These are phyloP conservation scores for Holacanthus passer DNA, from an alignment of 2,113 vertebrate genomes.

Conservation along the genomic window DNA sequence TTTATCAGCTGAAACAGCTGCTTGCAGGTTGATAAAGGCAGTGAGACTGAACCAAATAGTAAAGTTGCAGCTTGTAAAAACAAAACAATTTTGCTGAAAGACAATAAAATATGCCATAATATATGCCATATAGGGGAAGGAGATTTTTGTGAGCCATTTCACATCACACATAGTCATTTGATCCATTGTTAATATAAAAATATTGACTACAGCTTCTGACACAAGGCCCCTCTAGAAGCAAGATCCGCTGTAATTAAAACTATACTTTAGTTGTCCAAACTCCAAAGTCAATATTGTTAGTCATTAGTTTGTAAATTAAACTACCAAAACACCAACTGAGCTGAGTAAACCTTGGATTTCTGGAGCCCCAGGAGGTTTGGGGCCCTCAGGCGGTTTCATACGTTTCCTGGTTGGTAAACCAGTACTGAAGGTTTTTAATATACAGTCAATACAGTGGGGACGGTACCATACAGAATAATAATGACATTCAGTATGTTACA, in stretches of 20 bases:
- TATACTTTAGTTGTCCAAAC: background rate
- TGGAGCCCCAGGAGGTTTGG: background rate
- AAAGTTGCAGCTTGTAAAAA: background rate
- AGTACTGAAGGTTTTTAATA: background rate
- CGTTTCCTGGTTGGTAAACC: background rate
- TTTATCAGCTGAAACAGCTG: background rate
- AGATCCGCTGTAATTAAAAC: background rate
- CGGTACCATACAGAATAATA: background rate
- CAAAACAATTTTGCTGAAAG: background rate
- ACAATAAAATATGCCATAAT: background rate
- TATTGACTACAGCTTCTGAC: background rate
- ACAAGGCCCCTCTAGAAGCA: background rate
- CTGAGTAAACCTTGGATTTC: background rate
- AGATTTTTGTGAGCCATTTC: background rate
- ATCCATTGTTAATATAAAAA: background rate
- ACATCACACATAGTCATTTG: background rate
- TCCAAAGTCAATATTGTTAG: background rate
- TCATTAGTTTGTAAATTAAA: background rate
- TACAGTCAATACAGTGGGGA: background rate
- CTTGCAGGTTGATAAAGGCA: background rate
- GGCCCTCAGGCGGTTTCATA: background rate
- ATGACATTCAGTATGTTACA: background rate
- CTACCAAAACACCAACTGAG: background rate
- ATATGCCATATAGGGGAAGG: too few species aligned
- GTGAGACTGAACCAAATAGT: background rate